These are phyloP conservation scores for Porites australiensis DNA, from an alignment of 64 coral and sea anemone species.

Conservation along the genomic window DNA sequence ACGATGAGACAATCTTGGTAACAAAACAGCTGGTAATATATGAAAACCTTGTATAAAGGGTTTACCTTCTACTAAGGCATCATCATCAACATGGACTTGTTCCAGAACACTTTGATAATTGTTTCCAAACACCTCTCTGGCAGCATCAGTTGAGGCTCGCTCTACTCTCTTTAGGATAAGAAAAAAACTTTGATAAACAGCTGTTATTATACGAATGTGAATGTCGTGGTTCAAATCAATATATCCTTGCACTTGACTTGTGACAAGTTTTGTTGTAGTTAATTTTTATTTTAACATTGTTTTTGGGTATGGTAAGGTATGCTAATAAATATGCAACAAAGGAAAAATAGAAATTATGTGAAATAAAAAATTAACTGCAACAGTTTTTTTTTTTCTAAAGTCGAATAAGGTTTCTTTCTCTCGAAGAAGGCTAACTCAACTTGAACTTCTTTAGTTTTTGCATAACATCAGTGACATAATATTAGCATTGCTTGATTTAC, in stretches of 20 bases:
- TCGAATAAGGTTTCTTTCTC: too few species aligned
- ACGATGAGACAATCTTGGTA: too few species aligned
- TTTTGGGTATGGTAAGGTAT: background rate
- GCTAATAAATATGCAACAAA: too few species aligned
- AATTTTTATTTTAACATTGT: background rate
- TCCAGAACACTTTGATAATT: slow-evolving; percentile 85
- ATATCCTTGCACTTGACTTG: background rate
- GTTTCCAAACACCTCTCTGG: slow-evolving; percentile 89
- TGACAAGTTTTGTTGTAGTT: background rate
- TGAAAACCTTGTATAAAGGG: too few species aligned
- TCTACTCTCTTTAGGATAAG: slow-evolving; percentile 72
- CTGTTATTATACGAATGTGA: background rate
- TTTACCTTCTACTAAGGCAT: slow-evolving; percentile 94
- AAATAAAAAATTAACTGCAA: too few species aligned
- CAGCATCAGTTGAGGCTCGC: slow-evolving; percentile 78
- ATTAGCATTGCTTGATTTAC: too few species aligned
- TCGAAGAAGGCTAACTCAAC: too few species aligned
- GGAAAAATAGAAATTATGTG: too few species aligned
- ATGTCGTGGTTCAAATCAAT: background rate
- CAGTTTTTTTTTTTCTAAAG: too few species aligned
- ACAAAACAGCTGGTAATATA: too few species aligned
- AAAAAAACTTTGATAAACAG: background rate
- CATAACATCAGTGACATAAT: too few species aligned
- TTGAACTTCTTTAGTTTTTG: too few species aligned
- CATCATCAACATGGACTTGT: slow-evolving; percentile 93